These are phyloP conservation scores for Sternotherus odoratus DNA, from an alignment of 2,797 vertebrate species.

Conservation along the genomic window DNA sequence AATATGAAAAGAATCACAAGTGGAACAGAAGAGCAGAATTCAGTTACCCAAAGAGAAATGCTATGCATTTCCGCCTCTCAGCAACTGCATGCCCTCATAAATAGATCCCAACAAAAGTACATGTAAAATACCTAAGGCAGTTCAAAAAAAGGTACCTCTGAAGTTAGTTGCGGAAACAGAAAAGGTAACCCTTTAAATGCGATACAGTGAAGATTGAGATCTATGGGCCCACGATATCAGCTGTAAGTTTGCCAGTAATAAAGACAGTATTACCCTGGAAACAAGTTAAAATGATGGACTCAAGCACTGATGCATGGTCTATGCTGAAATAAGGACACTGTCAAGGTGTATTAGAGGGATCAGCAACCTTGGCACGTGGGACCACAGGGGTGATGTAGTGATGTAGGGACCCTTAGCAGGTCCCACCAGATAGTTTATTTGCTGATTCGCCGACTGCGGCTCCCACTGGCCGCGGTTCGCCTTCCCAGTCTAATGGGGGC, in stretches of 20 bases:
- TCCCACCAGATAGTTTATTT: no score
- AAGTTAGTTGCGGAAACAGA: conserved; percentile 25
- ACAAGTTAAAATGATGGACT: not conserved
- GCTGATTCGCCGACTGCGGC: no score
- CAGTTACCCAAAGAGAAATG: conserved; percentile 9
- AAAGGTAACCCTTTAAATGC: not conserved
- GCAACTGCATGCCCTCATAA: not conserved
- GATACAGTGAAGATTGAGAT: not conserved
- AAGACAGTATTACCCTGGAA: not conserved
- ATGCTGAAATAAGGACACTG: not conserved
- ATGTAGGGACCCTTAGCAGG: no score
- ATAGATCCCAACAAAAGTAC: conserved; percentile 1
- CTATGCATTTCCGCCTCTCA: not conserved
- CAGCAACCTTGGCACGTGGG: no score
- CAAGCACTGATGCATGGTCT: not conserved
- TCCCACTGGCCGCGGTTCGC: no score
- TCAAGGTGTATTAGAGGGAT: not conserved
- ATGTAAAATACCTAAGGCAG: not conserved
- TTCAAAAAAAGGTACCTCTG: not conserved
- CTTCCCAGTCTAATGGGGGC: no score
- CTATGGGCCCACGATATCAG: fast-evolving
- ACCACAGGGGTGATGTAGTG: no score
- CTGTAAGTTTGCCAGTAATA: not conserved
- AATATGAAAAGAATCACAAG: not conserved
- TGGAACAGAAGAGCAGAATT: not conserved